These are phyloP conservation scores for Turritopsis rubra DNA, from an alignment of 30 jellyfish, hydroid and myxozoan species.

Conservation along the genomic window DNA sequence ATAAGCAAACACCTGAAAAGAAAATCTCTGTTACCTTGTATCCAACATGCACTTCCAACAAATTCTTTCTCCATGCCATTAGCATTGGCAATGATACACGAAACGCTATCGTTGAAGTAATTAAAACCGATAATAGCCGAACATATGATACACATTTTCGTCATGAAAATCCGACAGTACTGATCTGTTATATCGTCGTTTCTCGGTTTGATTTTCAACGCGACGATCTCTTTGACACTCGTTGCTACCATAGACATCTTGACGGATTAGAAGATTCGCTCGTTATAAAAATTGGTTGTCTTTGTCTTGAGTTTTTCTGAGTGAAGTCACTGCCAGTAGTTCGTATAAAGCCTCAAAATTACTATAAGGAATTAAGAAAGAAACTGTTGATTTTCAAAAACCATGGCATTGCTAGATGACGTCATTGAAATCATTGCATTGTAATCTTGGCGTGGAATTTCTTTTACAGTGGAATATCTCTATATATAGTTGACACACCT, in stretches of 20 bases:
- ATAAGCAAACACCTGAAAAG: not conserved
- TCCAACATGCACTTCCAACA: conserved; percentile 30
- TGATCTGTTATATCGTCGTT: conserved; percentile 21
- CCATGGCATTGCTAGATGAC: not conserved
- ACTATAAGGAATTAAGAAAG: too few relatives aligned
- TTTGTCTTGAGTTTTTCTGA: too few relatives aligned
- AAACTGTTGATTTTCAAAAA: too few relatives aligned
- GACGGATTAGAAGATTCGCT: too few relatives aligned
- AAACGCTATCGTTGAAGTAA: conserved; percentile 26
- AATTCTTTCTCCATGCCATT: conserved; percentile 19
- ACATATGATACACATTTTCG: conserved; percentile 10
- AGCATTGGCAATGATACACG: conserved; percentile 22
- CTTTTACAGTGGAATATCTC: too few relatives aligned
- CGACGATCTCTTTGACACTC: conserved; percentile 14
- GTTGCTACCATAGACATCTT: conserved; percentile 19
- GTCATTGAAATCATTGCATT: not conserved
- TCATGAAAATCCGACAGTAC: conserved; percentile 22
- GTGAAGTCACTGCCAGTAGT: too few relatives aligned
- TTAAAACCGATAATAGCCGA: conserved; percentile 23
- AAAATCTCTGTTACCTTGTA: conserved; percentile 17
- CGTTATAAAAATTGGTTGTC: too few relatives aligned
- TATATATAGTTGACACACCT: too few relatives aligned
- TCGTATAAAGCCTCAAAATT: too few relatives aligned
- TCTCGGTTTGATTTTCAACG: conserved; percentile 22
- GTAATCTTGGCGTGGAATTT: not conserved